Evolutionary conservation across 2,888 invertebrate genomes (phyloP).

Genomic region (Drosophila phalerata): DNA sequence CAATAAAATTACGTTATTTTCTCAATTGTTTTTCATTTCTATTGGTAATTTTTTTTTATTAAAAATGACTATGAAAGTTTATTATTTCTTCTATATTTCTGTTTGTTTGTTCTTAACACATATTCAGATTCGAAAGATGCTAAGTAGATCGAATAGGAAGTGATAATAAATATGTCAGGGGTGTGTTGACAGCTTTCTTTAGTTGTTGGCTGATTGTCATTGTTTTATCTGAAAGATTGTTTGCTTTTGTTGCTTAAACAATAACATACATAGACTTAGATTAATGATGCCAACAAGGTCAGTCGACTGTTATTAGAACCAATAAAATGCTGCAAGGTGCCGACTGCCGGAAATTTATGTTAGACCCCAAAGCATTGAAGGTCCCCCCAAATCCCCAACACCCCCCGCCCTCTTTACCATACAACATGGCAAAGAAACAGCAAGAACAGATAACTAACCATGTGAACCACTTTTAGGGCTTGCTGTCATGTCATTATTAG

Average conservation of each 20-base stretch:
- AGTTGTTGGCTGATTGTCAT: conserved; percentile 1
- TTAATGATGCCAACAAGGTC: conserved; percentile 51
- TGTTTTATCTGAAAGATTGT: conserved; percentile 13
- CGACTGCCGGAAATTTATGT: conserved; percentile 49
- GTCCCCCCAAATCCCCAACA: conserved; percentile 9
- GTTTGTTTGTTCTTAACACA: background rate
- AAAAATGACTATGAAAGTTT: too few relatives aligned
- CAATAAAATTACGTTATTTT: too few relatives aligned
- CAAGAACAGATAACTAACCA: conserved; percentile 30
- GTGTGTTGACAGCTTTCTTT: conserved; percentile 28
- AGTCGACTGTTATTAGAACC: conserved; percentile 14
- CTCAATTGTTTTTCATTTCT: too few relatives aligned
- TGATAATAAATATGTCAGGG: conserved; percentile 18
- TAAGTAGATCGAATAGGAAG: conserved; percentile 31
- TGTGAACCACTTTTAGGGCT: conserved; percentile 68
- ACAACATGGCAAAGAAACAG: conserved; percentile 4
- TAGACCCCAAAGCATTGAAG: conserved; percentile 32
- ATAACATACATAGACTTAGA: conserved; percentile 36
- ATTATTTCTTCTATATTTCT: too few relatives aligned
- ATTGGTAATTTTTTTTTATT: too few relatives aligned
- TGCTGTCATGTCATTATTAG: conserved; percentile 45
- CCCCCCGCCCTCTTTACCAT: background rate
- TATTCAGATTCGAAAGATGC: background rate
- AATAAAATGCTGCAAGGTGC: conserved; percentile 19
- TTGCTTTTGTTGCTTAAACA: conserved; percentile 41